phyloP scores from a whole-genome alignment of 2,888 invertebrate species.

The Drosophila meridionalis region DNA sequence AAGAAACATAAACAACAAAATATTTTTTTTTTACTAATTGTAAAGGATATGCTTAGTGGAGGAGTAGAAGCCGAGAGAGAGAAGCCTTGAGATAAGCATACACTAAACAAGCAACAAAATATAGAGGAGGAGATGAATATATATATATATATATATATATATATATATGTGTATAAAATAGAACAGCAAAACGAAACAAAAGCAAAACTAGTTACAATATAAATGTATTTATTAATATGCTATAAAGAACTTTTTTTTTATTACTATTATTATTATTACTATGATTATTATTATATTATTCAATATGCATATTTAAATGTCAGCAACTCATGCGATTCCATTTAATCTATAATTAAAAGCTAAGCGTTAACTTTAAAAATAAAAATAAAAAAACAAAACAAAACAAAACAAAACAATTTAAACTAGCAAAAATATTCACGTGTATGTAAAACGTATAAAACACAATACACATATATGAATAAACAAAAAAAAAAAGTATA shows the following conservation, averaged over 20 bases:
- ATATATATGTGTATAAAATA: conserved; percentile 28
- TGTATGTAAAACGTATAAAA: conserved; percentile 36
- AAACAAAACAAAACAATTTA: conserved; percentile 14
- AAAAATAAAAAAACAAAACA: neutral
- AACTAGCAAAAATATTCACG: conserved; percentile 65
- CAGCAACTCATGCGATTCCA: conserved; percentile 67
- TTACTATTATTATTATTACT: conserved; percentile 39
- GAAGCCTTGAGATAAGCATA: conserved; percentile 21
- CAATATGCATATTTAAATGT: conserved; percentile 69
- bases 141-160: neutral
- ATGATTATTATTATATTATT: conserved; percentile 34
- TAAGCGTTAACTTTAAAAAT: conserved; percentile 42
- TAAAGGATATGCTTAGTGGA: conserved; percentile 12
- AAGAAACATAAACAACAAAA: conserved; percentile 1
- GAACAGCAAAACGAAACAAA: conserved; percentile 31
- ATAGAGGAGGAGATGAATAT: neutral
- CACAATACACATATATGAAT: conserved; percentile 9
- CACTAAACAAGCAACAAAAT: neutral
- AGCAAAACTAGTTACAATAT: conserved; percentile 67
- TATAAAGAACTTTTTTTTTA: conserved; percentile 56
- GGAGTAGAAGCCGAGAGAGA: neutral
- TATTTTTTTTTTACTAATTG: conserved; percentile 42
- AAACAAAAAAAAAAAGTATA: neutral
- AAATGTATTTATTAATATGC: conserved; percentile 70
- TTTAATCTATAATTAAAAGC: conserved; percentile 45